Conservation (phyloP, 2,888 invertebrate genomes). For the Drosophila infuscata region DNA sequence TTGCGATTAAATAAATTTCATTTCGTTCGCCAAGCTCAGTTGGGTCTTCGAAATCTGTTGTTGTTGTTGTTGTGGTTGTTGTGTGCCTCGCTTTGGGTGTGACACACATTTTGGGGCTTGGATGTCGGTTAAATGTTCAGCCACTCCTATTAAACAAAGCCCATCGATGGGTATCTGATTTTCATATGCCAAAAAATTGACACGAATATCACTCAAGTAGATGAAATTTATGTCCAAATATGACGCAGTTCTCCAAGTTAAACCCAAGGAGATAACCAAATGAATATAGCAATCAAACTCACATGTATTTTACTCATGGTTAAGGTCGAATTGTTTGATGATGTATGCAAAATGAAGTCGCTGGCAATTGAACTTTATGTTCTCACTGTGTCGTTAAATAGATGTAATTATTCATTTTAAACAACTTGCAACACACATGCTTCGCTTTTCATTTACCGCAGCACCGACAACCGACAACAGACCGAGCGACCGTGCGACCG, state of each 20-base stretch:
- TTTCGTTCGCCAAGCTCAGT: constrained; percentile 19
- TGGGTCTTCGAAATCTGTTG: constrained; percentile 7
- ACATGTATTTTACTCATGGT: constrained; percentile 80
- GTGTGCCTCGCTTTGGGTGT: constrained; percentile 55
- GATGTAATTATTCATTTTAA: constrained; percentile 36
- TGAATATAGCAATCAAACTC: constrained; percentile 52
- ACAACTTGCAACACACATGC: constrained; percentile 41
- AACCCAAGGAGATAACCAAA: not conserved
- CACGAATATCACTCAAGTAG: constrained; percentile 55
- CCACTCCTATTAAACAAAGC: constrained; percentile 33
- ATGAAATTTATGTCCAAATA: constrained; percentile 1
- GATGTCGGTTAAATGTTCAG: constrained; percentile 47
- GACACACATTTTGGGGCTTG: constrained; percentile 65
- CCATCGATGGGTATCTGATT: constrained; percentile 50
- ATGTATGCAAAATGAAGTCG: constrained; percentile 27
- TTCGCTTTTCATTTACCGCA: constrained; percentile 40
- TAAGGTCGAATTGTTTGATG: constrained; percentile 16
- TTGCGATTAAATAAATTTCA: constrained; percentile 37
- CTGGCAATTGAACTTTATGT: constrained; percentile 37
- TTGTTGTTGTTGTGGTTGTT: constrained; percentile 20
- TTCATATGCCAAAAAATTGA: constrained; percentile 43
- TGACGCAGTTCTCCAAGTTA: constrained; percentile 2
- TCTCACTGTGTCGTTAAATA: constrained; percentile 44
- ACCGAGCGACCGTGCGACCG: constrained; percentile 17
- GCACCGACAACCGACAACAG: constrained; percentile 29